These are phyloP conservation scores for Monochamus alternatus DNA, from an alignment of 2,888 invertebrate species.

Conservation along the genomic window DNA sequence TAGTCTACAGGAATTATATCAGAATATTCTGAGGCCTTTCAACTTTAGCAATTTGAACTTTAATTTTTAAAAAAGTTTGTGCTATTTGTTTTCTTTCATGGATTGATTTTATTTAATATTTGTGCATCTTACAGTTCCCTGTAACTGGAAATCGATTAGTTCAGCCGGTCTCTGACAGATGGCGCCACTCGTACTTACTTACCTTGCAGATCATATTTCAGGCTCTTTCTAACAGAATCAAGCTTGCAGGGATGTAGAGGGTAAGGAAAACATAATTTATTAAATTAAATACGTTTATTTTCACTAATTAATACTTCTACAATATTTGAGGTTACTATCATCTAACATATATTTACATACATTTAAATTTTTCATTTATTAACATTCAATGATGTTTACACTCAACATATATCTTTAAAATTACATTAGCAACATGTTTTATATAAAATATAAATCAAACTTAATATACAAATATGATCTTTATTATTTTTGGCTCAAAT, in stretches of 20 bases:
- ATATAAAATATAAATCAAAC: constrained; percentile 51
- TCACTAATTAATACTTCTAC: constrained; percentile 59
- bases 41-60: too few relatives aligned
- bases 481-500: constrained; percentile 39
- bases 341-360: constrained; percentile 66
- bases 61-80: too few relatives aligned
- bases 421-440: constrained; percentile 50
- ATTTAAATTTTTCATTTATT: constrained; percentile 59
- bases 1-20: too few relatives aligned
- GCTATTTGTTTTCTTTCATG: too few relatives aligned
- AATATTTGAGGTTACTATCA: constrained; percentile 58
- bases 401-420: constrained; percentile 57
- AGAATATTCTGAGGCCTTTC: too few relatives aligned
- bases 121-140: too few relatives aligned
- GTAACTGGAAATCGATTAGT: background rate
- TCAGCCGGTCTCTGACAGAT: background rate
- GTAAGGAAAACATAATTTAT: constrained; percentile 10
- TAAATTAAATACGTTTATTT: constrained; percentile 63
- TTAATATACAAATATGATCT: constrained; percentile 39
- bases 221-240: background rate
- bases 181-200: background rate
- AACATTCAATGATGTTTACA: constrained; percentile 60
- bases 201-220: background rate
- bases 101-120: too few relatives aligned
- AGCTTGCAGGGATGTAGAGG: background rate